Base-by-base conservation (phyloP, 2,797 vertebrate genomes). In the Potorous gilbertii region DNA sequence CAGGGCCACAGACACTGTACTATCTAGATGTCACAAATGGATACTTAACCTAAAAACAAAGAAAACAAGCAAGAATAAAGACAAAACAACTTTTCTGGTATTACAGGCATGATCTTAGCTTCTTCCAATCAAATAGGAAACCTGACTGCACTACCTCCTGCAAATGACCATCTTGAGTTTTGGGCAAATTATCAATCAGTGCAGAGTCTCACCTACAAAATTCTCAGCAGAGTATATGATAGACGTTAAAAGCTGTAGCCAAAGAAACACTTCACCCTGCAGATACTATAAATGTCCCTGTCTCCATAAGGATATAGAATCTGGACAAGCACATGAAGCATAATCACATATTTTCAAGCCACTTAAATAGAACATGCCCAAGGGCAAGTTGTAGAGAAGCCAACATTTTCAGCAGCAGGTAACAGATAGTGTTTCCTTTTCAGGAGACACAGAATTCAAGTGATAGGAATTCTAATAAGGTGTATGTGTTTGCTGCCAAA, bases 301-400 rank as follows among this genome's bases (percentile, higher is more conserved):
- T 95, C 91, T 97, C 93, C 91, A 94, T 93, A 95, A 95, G 91
- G 95, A 97, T 96, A 96, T n/a, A 0, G 5, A 97, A 91, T 91
- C 55, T 34, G 92, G 93, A 96, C 87, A 96, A 94, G 95, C 96
- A 93, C 21, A 93, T 56, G 95, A 97, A 90, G 89, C 95, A 97
- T 91, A 97, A 97, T 89, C 90, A 94, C 13, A 0, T 93, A 91
- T 95, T 98, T 98, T 96, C 94, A 97, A 97, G 97, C 18, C 96
- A 98, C 95, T 98, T 97, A 95, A 97, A 95, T 1, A 97, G 96
- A 97, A 97, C 40, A 74, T 46, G 95, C 97, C 98, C 95, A 94
- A 95, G 94, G 97, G 96, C 96, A 97, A 0, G 0, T 55, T 96
- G 96, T 21, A 91, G 89, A 96, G 89, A 55, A 97, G 94, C 59